Evolutionary conservation across 2,888 invertebrate species (phyloP), one percentile per base, ranked within the genome.

Genomic region (Melinaea marsaeus): DNA sequence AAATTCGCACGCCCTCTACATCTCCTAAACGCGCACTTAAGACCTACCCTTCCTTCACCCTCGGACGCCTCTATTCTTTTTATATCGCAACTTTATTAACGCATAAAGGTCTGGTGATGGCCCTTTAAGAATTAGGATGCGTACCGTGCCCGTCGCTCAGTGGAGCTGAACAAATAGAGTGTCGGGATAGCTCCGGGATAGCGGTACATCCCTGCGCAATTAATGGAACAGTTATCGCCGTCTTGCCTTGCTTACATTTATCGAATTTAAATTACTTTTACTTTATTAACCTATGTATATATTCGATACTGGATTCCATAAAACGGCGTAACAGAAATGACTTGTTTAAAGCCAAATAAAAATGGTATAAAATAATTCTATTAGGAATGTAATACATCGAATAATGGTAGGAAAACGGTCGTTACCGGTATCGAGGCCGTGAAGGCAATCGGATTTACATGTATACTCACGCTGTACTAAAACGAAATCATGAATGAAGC

Each of bases 61-160:
- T 90, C 81, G 88, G 89, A 88, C 89, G 89, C 87, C 83, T 88
- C 77, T 79, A 80, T 88, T 88, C 89, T 90, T 90, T 89, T 90
- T 90, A 90, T 90, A 90, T 90, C 85, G 87, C 88, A 89, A 89
- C 89, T 90, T 90, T 90, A 90, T 90, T 90, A 90, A 90, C 90
- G 90, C 83, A 90, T 90, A 90, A 90, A 90, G 90, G 90, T 88
- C 88, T 88, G 78, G 79, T 85, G 90, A 90, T 90, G 88, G 89
- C 85, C 89, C 88, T 85, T 88, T 86, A 89, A 88, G 90, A 89
- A 89, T 90, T 89, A 89, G 88, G 88, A 89, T 85, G 85, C 88
- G 88, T 83, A 88, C 87, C 86, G 83, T 76, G 78, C 81, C 75
- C 81, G 78, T 75, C 80, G 78, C 85, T 64, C 72, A 79, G 76